A percentile compares a stretch with the other conserved stretches of the same genome.
These are phyloP conservation scores for Gymnocypris eckloni DNA, from an alignment of 2,797 vertebrate genomes.

Conservation along the genomic window DNA sequence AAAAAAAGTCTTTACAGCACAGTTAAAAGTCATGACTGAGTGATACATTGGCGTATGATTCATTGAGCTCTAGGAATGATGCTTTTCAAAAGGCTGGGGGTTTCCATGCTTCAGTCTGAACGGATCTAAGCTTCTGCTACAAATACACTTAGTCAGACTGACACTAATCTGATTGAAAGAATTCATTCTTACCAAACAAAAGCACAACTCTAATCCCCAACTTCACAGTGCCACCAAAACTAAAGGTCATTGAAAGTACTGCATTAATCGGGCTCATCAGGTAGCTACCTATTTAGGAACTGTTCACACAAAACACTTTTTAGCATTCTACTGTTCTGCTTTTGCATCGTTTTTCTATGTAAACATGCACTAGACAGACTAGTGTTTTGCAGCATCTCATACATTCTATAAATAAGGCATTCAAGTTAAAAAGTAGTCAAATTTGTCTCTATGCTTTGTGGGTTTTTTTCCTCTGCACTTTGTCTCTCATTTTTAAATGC, in stretches of 20 bases:
- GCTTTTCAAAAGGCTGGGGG: background rate
- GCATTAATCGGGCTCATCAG: slow-evolving; percentile 21
- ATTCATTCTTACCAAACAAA: slow-evolving; percentile 25
- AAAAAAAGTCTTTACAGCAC: background rate
- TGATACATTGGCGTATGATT: slow-evolving; percentile 1
- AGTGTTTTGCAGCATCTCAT: background rate
- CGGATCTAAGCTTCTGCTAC: slow-evolving; percentile 26
- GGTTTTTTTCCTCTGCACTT: background rate
- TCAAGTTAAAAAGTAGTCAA: background rate
- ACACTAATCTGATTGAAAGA: slow-evolving; percentile 25
- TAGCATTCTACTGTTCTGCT: background rate
- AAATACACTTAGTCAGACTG: slow-evolving; percentile 17
- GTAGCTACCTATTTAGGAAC: background rate
- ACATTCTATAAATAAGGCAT: background rate
- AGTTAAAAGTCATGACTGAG: background rate
- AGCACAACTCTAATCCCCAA: slow-evolving; percentile 9
- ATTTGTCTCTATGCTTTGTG: no score
- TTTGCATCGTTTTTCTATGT: background rate
- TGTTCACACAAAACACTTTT: background rate
- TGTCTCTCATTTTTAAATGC: background rate
- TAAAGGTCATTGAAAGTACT: slow-evolving; percentile 16
- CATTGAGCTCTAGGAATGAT: slow-evolving; percentile 19
- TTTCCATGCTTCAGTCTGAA: slow-evolving; percentile 9
- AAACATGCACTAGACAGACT: background rate
- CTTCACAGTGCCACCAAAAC: background rate